Base-by-base conservation (phyloP, 2,113 vertebrate genomes). In the Guaruba guarouba region DNA sequence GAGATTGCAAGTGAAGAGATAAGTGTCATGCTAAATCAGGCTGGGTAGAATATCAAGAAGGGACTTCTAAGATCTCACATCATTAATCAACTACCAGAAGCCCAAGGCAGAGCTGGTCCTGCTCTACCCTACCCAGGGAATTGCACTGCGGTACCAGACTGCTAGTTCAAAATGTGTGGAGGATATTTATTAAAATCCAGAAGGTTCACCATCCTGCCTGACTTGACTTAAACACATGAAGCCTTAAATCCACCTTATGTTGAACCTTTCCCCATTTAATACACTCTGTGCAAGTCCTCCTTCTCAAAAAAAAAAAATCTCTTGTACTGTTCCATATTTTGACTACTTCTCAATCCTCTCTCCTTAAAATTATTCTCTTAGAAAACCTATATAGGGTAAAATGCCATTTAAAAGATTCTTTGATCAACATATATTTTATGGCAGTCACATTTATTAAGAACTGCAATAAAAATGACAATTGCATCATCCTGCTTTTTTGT, bases 31-130 rank as follows among this genome's bases (percentile, higher is more conserved):
- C 88, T 96, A 86, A 96, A 93, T 90, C 82, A 80, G 82, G 55
- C 84, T 92, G 93, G 92, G 86, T 76, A 71, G 88, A 96, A 90
- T 92, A 96, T 94, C 88, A 96, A 88, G 92, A 91, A 94, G 93
- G 79, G 84, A 95, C 89, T 90, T 85, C 62, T 59, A 89, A 92
- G 78, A 91, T 95, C 94, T 91, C 87, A 94, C 82, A 95, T 96
- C 78, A 95, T 97, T 96, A 96, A 97, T 97, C 95, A 94, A 84
- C 77, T 79, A 57, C n/a, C 82, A 41, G 89, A 54, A 88, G 57
- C 61, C 52, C 59, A 55, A 87, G 69, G 67, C 74, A 93, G 49
- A 92, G 90, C 67, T 81, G 59, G 67, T 76, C 57, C 82, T 90
- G 92, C 75, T 90, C 85, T 94, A 79, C 74, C 33, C 82, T 90